Evolutionary conservation across 2,113 vertebrate species (phyloP).

Genomic region (Channa maculata): DNA sequence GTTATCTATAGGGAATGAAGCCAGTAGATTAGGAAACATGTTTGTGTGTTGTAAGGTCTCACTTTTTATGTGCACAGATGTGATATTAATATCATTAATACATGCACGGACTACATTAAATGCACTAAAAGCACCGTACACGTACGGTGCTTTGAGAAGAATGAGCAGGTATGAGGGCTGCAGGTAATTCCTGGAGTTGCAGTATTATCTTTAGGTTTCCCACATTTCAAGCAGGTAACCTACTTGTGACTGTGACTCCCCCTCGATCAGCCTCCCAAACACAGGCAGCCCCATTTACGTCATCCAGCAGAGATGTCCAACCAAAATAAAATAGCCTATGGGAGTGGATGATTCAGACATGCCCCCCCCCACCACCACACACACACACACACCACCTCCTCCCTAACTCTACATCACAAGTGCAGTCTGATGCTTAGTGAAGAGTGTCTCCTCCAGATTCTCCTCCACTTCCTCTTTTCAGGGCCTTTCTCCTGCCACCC

Average conservation of each 20-base stretch:
- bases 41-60: not conserved
- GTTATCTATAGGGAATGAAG: conserved; percentile 6
- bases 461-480: conserved; percentile 2
- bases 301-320: conserved; percentile 30
- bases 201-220: not conserved
- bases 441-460: conserved; percentile 30
- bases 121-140: not conserved
- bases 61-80: no score
- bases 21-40: not conserved
- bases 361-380: conserved; percentile 18
- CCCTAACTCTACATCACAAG: not conserved
- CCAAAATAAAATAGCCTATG: conserved; percentile 69
- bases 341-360: conserved; percentile 70
- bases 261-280: conserved; percentile 35
- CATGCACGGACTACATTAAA: no score
- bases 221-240: conserved; percentile 19
- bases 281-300: conserved; percentile 47
- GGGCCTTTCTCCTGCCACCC: conserved; percentile 42
- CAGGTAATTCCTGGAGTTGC: conserved; percentile 25
- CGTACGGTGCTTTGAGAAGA: not conserved
- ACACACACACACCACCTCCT: not conserved
- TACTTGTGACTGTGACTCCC: conserved; percentile 44
- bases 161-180: conserved; percentile 7
- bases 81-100: no score
- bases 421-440: conserved; percentile 30